Evolutionary conservation across 2,888 invertebrate genomes (phyloP).

Genomic region (Elysia crispata): DNA sequence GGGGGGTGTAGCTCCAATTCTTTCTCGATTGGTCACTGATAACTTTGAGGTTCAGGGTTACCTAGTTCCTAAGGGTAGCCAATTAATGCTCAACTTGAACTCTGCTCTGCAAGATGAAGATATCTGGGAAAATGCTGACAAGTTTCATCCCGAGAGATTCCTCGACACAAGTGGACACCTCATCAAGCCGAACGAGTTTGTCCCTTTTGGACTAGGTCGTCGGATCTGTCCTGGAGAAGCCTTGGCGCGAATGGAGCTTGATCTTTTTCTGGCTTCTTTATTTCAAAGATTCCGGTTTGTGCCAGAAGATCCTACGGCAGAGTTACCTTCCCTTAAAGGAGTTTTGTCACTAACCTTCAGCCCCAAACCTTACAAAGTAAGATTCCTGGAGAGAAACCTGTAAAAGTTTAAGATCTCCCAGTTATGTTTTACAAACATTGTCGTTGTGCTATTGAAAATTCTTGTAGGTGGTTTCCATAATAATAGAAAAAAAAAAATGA

Average conservation of each 20-base stretch:
- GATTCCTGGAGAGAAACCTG: neutral
- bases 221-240: constrained; percentile 13
- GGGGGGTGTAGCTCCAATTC: constrained; percentile 57
- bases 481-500: neutral
- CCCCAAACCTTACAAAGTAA: neutral
- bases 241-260: constrained; percentile 25
- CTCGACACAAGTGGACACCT: constrained; percentile 46
- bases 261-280: constrained; percentile 31
- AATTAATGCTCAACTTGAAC: constrained; percentile 53
- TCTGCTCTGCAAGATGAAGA: constrained; percentile 54
- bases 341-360: no score
- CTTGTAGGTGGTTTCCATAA: neutral
- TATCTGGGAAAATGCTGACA: constrained; percentile 43
- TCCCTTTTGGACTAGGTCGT: constrained; percentile 18
- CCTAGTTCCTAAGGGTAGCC: constrained; percentile 60
- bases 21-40: constrained; percentile 55
- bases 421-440: no score
- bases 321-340: no score
- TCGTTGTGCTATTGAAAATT: neutral
- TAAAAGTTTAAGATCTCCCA: no score
- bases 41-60: constrained; percentile 52
- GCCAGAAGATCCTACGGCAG: no score
- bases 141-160: constrained; percentile 56
- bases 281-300: no score
- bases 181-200: constrained; percentile 36